Evolutionary conservation across 2,797 vertebrate species (phyloP).

Genomic region (Distichodus sexfasciatus): DNA sequence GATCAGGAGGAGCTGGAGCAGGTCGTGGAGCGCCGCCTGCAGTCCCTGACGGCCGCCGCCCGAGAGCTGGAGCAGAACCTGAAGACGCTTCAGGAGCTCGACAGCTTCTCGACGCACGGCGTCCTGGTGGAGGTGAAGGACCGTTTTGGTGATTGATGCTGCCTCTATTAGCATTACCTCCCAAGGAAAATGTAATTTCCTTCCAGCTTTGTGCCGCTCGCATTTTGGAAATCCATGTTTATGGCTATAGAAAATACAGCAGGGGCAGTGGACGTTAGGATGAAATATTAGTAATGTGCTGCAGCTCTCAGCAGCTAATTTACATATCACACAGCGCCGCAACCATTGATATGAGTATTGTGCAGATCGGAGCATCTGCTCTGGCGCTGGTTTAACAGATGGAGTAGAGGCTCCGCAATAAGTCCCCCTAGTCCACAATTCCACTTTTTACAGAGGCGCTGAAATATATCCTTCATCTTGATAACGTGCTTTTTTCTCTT

Average conservation of each 20-base stretch:
- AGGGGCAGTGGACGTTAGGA: not conserved
- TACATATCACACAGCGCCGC: conserved; percentile 2
- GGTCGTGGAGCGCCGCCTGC: conserved; percentile 63
- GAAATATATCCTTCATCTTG: conserved; percentile 10
- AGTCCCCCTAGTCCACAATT: not conserved
- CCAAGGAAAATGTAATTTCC: not conserved
- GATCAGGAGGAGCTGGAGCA: conserved; percentile 69
- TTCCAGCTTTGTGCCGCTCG: not conserved
- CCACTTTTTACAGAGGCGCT: not conserved
- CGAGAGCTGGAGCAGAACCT: conserved; percentile 70
- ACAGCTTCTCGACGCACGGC: conserved; percentile 48
- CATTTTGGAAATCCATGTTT: not conserved
- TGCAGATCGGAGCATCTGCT: conserved; percentile 22
- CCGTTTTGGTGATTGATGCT: not conserved
- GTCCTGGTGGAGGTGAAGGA: conserved; percentile 61
- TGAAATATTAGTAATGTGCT: conserved; percentile 11
- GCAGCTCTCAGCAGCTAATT: not conserved
- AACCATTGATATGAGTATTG: not conserved
- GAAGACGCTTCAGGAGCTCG: conserved; percentile 53
- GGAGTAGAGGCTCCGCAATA: not conserved
- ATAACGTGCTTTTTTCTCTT: conserved; percentile 37
- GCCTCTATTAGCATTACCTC: not conserved
- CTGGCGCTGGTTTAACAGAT: conserved; percentile 19
- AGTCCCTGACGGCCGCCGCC: conserved; percentile 55
- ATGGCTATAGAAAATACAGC: not conserved